Evolutionary conservation across 1,140 invertebrate genomes (phyloP).

Genomic region (Rhyzopertha dominica): DNA sequence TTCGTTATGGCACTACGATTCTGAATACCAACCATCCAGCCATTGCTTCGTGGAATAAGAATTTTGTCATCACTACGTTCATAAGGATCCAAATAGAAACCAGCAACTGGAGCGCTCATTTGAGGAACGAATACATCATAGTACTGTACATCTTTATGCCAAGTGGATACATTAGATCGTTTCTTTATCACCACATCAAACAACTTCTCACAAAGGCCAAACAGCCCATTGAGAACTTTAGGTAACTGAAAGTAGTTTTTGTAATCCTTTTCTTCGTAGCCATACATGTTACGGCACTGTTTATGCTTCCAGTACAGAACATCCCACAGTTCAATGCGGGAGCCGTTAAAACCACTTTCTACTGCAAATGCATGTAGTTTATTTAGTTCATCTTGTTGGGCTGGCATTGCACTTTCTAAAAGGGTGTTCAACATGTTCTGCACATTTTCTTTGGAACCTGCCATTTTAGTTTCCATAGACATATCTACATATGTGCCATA

Average conservation of each 20-base stretch:
- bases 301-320: constrained; percentile 80
- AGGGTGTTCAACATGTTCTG: constrained; percentile 66
- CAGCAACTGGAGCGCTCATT: constrained; percentile 60
- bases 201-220: constrained; percentile 66
- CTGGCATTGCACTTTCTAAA: constrained; percentile 59
- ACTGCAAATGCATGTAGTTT: constrained; percentile 69
- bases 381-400: constrained; percentile 71
- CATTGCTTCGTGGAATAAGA: constrained; percentile 53
- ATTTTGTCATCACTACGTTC: constrained; percentile 60
- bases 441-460: constrained; percentile 73
- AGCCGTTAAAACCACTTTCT: constrained; percentile 64
- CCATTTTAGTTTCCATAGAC: constrained; percentile 95
- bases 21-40: constrained; percentile 64
- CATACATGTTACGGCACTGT: constrained; percentile 58
- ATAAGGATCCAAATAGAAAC: constrained; percentile 82
- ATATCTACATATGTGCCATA: constrained; percentile 75
- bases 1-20: constrained; percentile 58
- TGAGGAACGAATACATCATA: constrained; percentile 76
- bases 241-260: constrained; percentile 80
- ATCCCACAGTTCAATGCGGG: constrained; percentile 72
- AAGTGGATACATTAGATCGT: constrained; percentile 58
- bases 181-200: constrained; percentile 82
- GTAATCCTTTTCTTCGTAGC: constrained; percentile 65
- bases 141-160: constrained; percentile 82
- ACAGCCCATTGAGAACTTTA: constrained; percentile 69